Evolutionary conservation across 2,888 invertebrate species (phyloP), one percentile per base, ranked within the genome.

Genomic region (Unio pictorum): DNA sequence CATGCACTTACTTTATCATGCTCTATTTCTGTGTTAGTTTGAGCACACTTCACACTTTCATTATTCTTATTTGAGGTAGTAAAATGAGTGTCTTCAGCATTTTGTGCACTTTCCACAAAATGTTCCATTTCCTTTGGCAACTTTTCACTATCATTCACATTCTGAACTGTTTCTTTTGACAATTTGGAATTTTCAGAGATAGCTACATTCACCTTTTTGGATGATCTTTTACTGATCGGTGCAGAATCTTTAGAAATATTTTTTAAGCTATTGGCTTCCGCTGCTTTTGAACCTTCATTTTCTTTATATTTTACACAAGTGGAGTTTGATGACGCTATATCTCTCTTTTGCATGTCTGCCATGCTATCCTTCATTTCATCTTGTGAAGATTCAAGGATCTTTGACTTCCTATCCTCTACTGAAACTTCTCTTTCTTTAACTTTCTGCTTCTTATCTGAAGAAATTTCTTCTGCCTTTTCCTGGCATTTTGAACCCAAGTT

Each of bases 21-120:
- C 26, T 69, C 69, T 61, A 68, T 55, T 59, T 62, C 15, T 11
- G 45, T 45, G 45, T 45, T 45, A 45, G 45, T 15, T 15, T 45
- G 3, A 45, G 11, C 15, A 45, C 45, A 45, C 45, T 45, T 45
- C 45, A 11, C 45, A 66, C 34, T 64, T 20, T 55, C 26, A 55
- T 20, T 23, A 3, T 30, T 54, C 8, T 30, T 54, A 18, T 23
- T 58, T 55, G n/a, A 23, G 54, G 64, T n/a, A 55, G 23, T 54
- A 55, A 0, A 0, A 23, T 23, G 23, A 55, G 11, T 30, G 30
- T n/a, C 58, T 28, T 20, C 58, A 34, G 18, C n/a, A 65, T 30
- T 65, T 2, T 26, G 28, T 28, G 20, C 18, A 20, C 45, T 57
- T 55, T 64, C 26, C 23, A 56, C 30, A 18, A 18, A 23, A 20